Conservation (phyloP, 2,888 invertebrate genomes). For the Meta bourneti region DNA sequence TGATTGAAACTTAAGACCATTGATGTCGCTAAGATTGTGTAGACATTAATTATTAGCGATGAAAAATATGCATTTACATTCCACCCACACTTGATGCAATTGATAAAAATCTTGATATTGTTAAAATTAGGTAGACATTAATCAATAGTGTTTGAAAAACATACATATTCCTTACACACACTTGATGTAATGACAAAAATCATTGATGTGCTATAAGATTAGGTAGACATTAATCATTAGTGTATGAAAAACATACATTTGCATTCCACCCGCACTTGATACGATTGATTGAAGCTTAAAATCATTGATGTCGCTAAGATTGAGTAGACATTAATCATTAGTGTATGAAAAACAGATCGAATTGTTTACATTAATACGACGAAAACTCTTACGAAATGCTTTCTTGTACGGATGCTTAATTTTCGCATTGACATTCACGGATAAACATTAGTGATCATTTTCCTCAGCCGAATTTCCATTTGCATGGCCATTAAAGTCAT, state of each 20-base stretch:
- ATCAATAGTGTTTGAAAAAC: constrained; percentile 49
- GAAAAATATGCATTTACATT: neutral
- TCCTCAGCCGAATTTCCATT: constrained; percentile 30
- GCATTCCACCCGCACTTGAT: no score
- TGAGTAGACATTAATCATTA: constrained; percentile 49
- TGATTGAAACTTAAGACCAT: no score
- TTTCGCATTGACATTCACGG: constrained; percentile 18
- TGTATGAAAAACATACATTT: no score
- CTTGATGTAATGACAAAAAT: no score
- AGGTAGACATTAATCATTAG: no score
- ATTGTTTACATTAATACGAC: constrained; percentile 58
- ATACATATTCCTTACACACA: no score
- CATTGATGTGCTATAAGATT: no score
- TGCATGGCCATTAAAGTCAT: constrained; percentile 71
- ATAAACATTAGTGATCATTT: constrained; percentile 59
- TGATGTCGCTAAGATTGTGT: constrained; percentile 8
- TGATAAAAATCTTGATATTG: neutral
- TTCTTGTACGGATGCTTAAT: constrained; percentile 45
- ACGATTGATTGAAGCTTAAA: no score
- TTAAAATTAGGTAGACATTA: constrained; percentile 43
- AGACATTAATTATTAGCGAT: constrained; percentile 57
- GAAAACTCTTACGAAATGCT: constrained; percentile 10
- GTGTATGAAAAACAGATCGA: constrained; percentile 44
- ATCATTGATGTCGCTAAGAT: neutral
- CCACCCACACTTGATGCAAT: no score